A percentile compares a stretch with the other conserved stretches of the same genome.
Evolutionary conservation across 2,113 vertebrate genomes (phyloP).

Genomic region (Sialia sialis): DNA sequence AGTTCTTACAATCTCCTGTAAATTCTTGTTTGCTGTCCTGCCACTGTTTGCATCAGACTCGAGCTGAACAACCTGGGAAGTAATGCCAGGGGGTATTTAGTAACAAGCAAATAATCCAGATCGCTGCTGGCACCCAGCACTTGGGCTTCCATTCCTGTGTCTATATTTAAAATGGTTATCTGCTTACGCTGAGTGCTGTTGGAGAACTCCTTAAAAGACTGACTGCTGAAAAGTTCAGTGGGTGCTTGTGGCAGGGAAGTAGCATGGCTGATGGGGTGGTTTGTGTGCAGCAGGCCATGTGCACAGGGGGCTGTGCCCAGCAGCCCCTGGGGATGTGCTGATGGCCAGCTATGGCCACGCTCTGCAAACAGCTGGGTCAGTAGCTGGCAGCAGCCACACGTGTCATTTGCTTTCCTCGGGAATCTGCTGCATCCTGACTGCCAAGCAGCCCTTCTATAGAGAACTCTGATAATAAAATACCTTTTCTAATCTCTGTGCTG

Average conservation of each 20-base stretch:
- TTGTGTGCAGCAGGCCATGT: neutral
- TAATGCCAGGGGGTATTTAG: neutral
- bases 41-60: neutral
- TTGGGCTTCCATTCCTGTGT: neutral
- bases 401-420: neutral
- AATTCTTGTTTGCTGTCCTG: slow-evolving; percentile 10
- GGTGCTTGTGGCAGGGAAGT: neutral
- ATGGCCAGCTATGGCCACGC: neutral
- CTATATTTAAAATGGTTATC: slow-evolving; percentile 42
- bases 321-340: neutral
- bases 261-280: neutral
- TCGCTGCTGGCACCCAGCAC: neutral
- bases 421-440: neutral
- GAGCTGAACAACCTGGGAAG: neutral
- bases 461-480: neutral
- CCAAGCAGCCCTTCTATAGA: slow-evolving; percentile 9
- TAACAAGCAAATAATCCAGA: slow-evolving; percentile 5
- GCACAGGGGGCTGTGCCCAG: neutral
- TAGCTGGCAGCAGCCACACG: neutral
- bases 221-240: neutral
- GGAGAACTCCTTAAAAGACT: neutral
- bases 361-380: neutral
- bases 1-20: neutral
- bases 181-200: neutral
- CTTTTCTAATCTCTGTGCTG: neutral